Base-by-base conservation (phyloP, 2,797 vertebrate genomes). In the Dermochelys coriacea region DNA sequence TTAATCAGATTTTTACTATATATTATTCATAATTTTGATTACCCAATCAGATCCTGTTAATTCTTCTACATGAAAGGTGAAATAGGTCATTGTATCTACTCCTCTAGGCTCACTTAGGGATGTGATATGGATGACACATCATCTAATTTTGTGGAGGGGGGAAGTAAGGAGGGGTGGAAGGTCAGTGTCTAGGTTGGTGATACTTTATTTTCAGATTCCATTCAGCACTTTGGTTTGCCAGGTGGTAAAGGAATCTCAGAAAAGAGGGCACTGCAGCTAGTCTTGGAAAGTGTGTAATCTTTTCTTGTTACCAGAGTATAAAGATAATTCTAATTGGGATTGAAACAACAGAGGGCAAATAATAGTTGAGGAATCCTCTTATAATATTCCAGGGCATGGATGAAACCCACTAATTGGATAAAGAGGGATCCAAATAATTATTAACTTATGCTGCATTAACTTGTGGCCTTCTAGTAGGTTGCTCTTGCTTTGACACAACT, bases 391-490 rank as follows among this genome's bases (percentile, higher is more conserved):
- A 96, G 97, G 97, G 97, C 96, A 97, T 45, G 90, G 97, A 97
- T 98, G 97, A 98, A 98, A 98, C 96, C 95, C 96, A 94, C 97
- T 98, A 98, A 98, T 98, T 97, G 97, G 98, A 98, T 98, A 97
- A 97, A 98, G 96, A 97, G 93, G 97, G 97, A 98, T 98, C 96
- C 97, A 97, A 97, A 98, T 98, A 98, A 98, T 98, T 98, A 98
- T 98, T n/a, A n/a, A n/a, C n/a, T n/a, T n/a, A n/a, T n/a, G 91
- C 95, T 94, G 95, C 94, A 88, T 97, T 94, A 96, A 96, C 96
- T 97, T 92, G 89, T 82, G 82, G 94, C 90, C 92, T 97, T 97
- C 95, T 93, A 96, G 92, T 90, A 96, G 90, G 74, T 89, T 94
- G 82, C 55, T 97, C 78, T 94, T 96, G 86, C 85, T 85, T 19